phyloP scores from a whole-genome alignment of 1,140 invertebrate genomes.

The Ephestia elutella region DNA sequence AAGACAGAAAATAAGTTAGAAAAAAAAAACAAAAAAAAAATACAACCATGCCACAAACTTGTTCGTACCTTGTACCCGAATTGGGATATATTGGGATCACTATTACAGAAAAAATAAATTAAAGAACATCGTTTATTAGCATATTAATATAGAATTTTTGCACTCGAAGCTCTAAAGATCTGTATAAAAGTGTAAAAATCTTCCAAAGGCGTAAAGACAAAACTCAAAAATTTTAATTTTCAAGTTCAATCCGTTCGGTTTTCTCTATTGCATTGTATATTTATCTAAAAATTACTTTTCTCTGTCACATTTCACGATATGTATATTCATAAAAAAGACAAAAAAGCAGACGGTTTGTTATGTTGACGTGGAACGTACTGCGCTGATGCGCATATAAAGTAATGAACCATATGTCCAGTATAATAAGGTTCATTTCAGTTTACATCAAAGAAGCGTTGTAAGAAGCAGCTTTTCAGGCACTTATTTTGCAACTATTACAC shows the following conservation, averaged over 20 bases:
- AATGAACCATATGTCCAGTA: too few relatives aligned
- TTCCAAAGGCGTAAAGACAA: conserved; percentile 12
- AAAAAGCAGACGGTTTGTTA: neutral
- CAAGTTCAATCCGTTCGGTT: neutral
- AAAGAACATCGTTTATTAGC: conserved; percentile 51
- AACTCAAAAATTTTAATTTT: conserved; percentile 3
- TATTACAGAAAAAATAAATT: conserved; percentile 23
- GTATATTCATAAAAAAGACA: conserved; percentile 13
- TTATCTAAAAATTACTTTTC: conserved; percentile 33
- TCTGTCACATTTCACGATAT: conserved; percentile 25
- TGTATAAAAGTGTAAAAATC: conserved; percentile 43
- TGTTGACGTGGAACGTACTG: neutral
- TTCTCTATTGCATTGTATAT: conserved; percentile 25
- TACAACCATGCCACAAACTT: conserved; percentile 46
- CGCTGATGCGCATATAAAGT: too few relatives aligned
- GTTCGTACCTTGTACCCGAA: conserved; percentile 38
- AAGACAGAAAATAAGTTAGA: conserved; percentile 22
- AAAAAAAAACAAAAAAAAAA: conserved; percentile 20
- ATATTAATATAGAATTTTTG: conserved; percentile 47
- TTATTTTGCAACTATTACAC: too few relatives aligned
- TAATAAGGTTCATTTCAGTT: neutral
- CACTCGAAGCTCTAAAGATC: conserved; percentile 17
- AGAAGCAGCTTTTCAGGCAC: too few relatives aligned
- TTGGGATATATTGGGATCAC: conserved; percentile 11
- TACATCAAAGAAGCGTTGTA: too few relatives aligned